Base-by-base conservation (phyloP, 2,113 vertebrate species). In the Mirounga angustirostris region DNA sequence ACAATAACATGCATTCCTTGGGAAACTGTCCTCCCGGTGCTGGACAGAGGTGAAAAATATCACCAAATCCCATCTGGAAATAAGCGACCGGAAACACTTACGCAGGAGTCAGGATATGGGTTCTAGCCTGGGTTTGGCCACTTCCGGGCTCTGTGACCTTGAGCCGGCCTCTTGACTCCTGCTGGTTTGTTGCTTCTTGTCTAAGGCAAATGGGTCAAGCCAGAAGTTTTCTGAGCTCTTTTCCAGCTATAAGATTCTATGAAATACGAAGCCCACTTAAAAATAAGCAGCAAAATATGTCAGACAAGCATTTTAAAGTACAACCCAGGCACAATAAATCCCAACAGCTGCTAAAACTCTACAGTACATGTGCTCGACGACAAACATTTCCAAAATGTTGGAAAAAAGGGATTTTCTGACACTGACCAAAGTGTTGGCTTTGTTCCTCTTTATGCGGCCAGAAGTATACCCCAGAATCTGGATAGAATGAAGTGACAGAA, bases 301-400 rank as follows among this genome's bases (percentile, higher is more conserved):
- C 83, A 94, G 91, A 97, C 59, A 82, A 91, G 78, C 97, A 92
- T 80, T 93, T 92, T 96, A 85, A 97, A 98, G 93, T 36, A 4
- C 84, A 96, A 93, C 92, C 80, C 90, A 93, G 79, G 82, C 97
- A 67, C 43, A 98, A 88, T 96, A 98, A 99, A 98, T 97, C 98
- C 97, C 93, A 95, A 97, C 98, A 98, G 98, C 97, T 98, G 98
- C 98, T 97, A 0, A 91, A 98, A 97, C 21, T 67, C 97, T 26
- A 11, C 71, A 74, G 43, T 96, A 56, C 93, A 96, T 94, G 96
- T 98, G 97, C 92, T 94, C 95, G 89, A 90, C 96, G 95, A 90
- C 76, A 94, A 69, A 78, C 83, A 96, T n/a, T n/a, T n/a, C n/a
- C n/a, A n/a, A 63, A 96, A 98, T 33, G 30, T n/a, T 54, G 50